Evolutionary conservation across 2,113 vertebrate genomes (phyloP).

Genomic region (Rhizomys pruinosus): DNA sequence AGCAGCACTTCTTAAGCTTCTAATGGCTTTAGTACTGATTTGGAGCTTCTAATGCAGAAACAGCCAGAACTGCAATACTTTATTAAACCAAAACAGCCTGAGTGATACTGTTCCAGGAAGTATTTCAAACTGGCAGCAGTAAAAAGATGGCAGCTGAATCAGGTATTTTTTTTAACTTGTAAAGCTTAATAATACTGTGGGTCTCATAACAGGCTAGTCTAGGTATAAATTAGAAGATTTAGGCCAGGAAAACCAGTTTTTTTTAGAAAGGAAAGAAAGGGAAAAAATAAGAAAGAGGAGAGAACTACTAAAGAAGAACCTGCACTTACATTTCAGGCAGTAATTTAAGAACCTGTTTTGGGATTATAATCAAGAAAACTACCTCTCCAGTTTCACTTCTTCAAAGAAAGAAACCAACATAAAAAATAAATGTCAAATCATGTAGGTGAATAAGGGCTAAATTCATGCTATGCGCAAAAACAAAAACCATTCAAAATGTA

Average conservation of each 20-base stretch:
- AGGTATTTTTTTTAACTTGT: slow-evolving; percentile 35
- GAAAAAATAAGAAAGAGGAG: slow-evolving; percentile 2
- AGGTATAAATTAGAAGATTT: slow-evolving; percentile 64
- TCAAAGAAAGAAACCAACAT: slow-evolving; percentile 23
- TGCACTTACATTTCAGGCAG: slow-evolving; percentile 32
- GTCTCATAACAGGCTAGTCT: slow-evolving; percentile 31
- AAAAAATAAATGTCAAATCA: background rate
- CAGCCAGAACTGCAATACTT: background rate
- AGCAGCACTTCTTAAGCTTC: background rate
- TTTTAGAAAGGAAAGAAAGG: slow-evolving; percentile 43
- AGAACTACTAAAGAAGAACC: background rate
- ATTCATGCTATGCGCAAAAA: background rate
- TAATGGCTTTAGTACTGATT: background rate
- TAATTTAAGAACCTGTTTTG: slow-evolving; percentile 63
- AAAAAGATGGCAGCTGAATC: background rate
- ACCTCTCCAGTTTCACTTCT: background rate
- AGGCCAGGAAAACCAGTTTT: slow-evolving; percentile 74
- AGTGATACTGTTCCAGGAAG: background rate
- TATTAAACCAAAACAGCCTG: background rate
- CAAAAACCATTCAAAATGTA: background rate
- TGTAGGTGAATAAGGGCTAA: background rate
- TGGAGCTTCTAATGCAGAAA: background rate
- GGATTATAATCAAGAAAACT: slow-evolving; percentile 28
- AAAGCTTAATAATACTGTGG: slow-evolving; percentile 50
- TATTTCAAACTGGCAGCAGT: background rate